Evolutionary conservation across 2,888 invertebrate species (phyloP).

Genomic region (Lapara coniferarum): DNA sequence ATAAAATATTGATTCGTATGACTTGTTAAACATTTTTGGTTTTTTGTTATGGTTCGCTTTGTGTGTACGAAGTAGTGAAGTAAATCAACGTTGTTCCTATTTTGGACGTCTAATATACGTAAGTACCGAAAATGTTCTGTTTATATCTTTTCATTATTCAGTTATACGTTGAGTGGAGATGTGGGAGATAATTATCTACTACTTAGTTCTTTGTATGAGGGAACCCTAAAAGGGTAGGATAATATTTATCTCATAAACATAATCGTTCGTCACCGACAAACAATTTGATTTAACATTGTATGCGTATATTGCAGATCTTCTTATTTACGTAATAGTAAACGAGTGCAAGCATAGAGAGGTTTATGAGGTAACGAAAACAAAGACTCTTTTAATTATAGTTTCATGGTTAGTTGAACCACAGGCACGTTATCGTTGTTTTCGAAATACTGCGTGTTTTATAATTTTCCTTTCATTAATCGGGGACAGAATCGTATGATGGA

Average conservation of each 20-base stretch:
- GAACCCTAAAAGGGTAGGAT: no score
- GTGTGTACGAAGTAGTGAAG: neutral
- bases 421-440: conserved; percentile 1
- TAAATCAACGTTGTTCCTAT: no score
- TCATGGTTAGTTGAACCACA: conserved; percentile 7
- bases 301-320: neutral
- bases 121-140: no score
- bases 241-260: no score
- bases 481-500: neutral
- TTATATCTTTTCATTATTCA: no score
- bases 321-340: neutral
- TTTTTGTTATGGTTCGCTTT: no score
- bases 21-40: neutral
- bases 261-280: neutral
- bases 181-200: no score
- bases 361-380: neutral
- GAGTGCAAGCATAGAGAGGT: neutral
- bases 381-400: neutral
- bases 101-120: no score
- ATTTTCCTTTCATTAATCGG: neutral
- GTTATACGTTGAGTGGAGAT: no score
- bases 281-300: neutral
- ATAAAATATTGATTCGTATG: neutral
- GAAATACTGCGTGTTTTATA: neutral
- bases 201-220: no score